Conservation (phyloP, 2,888 invertebrate species). For the Brachyptera risi region DNA sequence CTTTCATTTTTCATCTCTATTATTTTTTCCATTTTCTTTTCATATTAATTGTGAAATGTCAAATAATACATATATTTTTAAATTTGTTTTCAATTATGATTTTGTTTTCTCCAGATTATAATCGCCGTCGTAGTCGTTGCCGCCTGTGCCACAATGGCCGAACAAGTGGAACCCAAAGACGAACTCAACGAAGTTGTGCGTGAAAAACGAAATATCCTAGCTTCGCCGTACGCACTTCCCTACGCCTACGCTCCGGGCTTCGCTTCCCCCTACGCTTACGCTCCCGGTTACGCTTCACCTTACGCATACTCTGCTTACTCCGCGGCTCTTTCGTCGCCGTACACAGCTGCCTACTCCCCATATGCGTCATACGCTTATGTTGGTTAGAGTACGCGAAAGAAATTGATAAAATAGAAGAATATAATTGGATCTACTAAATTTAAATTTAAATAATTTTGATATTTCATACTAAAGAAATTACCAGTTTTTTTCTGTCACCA, state of each 20-base stretch:
- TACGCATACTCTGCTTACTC: constrained; percentile 16
- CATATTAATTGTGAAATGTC: too few species aligned
- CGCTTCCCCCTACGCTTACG: constrained; percentile 24
- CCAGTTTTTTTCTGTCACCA: too few species aligned
- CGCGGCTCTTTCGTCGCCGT: constrained; percentile 17
- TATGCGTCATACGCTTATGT: constrained; percentile 22
- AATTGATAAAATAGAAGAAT: too few species aligned
- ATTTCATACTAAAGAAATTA: too few species aligned
- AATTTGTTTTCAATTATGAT: too few species aligned
- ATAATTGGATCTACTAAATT: too few species aligned
- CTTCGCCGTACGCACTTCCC: constrained; percentile 3
- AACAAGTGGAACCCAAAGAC: neutral
- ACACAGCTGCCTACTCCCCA: constrained; percentile 4
- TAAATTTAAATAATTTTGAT: too few species aligned
- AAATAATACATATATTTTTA: too few species aligned
- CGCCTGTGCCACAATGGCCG: neutral
- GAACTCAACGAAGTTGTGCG: constrained; percentile 3
- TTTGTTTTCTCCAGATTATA: neutral
- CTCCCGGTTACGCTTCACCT: neutral
- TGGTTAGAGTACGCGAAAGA: too few species aligned
- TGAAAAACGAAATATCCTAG: constrained; percentile 22
- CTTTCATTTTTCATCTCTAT: too few species aligned
- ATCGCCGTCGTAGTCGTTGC: neutral
- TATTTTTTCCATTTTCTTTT: too few species aligned
- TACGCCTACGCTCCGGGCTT: constrained; percentile 24